phyloP scores from a whole-genome alignment of 2,113 vertebrate genomes.

The Rhodinocichla rosea region DNA sequence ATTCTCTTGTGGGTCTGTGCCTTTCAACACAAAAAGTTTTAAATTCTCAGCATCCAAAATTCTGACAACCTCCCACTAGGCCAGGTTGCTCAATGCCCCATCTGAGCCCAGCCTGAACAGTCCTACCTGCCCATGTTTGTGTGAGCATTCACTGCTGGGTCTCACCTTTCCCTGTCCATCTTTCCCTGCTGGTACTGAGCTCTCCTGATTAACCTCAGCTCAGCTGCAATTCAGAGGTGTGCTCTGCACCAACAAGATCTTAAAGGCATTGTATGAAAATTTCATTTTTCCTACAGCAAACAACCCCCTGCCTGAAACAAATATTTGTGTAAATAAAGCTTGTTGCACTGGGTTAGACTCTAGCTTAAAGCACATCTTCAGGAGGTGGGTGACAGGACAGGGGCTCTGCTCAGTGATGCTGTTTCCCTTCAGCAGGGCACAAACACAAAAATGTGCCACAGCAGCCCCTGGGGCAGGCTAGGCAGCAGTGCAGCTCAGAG shows the following conservation, averaged over 20 bases:
- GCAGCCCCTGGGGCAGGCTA: neutral
- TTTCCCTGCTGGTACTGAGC: neutral
- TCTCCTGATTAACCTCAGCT: neutral
- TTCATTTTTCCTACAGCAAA: neutral
- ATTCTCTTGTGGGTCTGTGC: neutral
- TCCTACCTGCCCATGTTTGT: rapidly evolving
- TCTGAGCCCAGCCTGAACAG: neutral
- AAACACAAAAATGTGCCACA: neutral
- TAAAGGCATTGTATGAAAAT: neutral
- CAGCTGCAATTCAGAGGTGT: neutral
- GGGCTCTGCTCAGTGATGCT: neutral
- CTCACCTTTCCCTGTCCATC: neutral
- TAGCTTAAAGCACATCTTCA: rapidly evolving
- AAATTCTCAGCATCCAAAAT: neutral
- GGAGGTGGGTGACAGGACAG: neutral
- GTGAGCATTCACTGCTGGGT: neutral
- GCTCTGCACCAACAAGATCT: neutral
- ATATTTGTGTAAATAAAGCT: neutral
- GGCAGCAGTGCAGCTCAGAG: neutral
- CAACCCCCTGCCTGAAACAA: neutral
- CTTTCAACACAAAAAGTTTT: neutral
- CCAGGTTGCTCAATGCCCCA: neutral
- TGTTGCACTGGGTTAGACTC: too few species aligned
- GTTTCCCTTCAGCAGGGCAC: neutral
- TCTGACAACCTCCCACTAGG: neutral